A percentile compares a stretch with the other conserved stretches of the same genome.
Evolutionary conservation across 2,797 vertebrate genomes (phyloP).

Genomic region (Philypnodon macrostomus): DNA sequence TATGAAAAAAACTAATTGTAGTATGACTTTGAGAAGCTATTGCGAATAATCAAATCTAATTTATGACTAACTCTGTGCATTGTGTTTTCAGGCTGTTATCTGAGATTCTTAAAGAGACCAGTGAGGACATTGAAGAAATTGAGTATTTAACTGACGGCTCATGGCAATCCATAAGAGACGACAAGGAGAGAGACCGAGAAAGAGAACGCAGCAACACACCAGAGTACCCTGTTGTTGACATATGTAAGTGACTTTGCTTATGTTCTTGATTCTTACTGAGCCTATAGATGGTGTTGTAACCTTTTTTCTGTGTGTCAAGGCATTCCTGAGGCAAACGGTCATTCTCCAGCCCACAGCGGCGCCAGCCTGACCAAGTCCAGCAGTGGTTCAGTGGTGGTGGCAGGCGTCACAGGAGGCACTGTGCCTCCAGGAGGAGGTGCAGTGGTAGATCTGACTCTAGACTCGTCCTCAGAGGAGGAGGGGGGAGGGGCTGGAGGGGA

Average conservation of each 20-base stretch:
- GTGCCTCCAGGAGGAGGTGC: conserved; percentile 69
- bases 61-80: conserved; percentile 12
- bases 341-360: conserved; percentile 82
- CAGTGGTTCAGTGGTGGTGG: conserved; percentile 56
- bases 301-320: conserved; percentile 64
- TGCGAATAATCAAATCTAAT: too few relatives aligned
- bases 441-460: conserved; percentile 96
- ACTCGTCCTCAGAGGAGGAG: conserved; percentile 90
- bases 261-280: neutral
- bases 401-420: conserved; percentile 67
- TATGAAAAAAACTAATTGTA: too few relatives aligned
- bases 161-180: conserved; percentile 92
- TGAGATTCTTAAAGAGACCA: conserved; percentile 92
- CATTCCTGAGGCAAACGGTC: conserved; percentile 85
- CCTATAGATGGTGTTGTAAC: neutral
- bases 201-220: conserved; percentile 89
- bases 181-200: conserved; percentile 86
- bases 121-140: conserved; percentile 92
- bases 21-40: too few relatives aligned
- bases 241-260: conserved; percentile 75
- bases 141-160: conserved; percentile 96
- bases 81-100: conserved; percentile 80
- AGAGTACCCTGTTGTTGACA: conserved; percentile 88
- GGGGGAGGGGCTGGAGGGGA: conserved; percentile 87
- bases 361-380: conserved; percentile 80